Base-by-base conservation (phyloP, 2,113 vertebrate genomes). In the Astatoreochromis straeleni region DNA sequence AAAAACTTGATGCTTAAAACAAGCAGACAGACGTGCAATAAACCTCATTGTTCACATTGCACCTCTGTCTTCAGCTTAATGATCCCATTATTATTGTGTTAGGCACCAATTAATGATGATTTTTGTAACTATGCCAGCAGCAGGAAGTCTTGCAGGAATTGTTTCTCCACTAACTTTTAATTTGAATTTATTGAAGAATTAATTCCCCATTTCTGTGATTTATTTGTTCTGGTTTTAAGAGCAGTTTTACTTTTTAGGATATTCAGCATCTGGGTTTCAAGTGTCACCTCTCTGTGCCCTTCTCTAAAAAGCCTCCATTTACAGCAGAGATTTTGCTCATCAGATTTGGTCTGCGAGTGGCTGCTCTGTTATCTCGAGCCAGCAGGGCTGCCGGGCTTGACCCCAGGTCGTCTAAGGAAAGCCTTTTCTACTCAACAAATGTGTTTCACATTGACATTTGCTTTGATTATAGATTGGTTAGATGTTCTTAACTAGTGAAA, bases 341-440 rank as follows among this genome's bases (percentile, higher is more conserved):
- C 42, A 57, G n/a, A 80, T 35, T 49, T 26, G 17, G 57, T 47
- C 29, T 87, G 35, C 55, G 24, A 81, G 7, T 47, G 54, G 70
- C 86, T 83, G 80, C 58, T 54, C 42, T 82, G 89, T 91, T 90
- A 89, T 89, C 87, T 87, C 45, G 10, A 17, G 81, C 82, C 84
- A n/a, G 10, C 57, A 9, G 60, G 58, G 80, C 70, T 47, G 51
- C 45, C 11, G 53, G 75, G 10, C 60, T 84, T 81, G 81, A 86
- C 57, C 88, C 19, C 33, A 8, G 40, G 45, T 55, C 19, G 3
- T 75, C 7, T 58, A 33, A 86, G 38, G 45, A 86, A 87, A 85
- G n/a, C 81, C 47, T 85, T 82, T 86, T 82, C 33, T 68, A 49
- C 80, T 81, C 29, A 57, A 49, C 19, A 26, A 49, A 31, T 42